Conservation (phyloP, 2,888 invertebrate genomes). For the Lysandra bellargus region DNA sequence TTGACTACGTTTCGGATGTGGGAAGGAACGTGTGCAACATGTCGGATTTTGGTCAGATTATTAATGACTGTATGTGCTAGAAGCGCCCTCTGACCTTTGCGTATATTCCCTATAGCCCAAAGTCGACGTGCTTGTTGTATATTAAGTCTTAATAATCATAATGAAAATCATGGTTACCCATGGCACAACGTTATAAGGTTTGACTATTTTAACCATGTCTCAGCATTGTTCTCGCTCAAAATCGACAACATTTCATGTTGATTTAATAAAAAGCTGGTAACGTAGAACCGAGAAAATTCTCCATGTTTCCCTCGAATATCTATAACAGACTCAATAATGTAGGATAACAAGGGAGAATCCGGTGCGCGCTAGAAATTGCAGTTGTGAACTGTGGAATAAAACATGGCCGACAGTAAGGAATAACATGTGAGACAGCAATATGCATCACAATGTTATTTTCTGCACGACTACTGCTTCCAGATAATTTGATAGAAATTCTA, state of each 20-base stretch:
- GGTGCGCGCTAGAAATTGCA: slow-evolving; percentile 7
- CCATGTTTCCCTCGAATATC: not conserved
- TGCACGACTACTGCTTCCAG: not conserved
- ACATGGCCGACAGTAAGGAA: slow-evolving; percentile 8
- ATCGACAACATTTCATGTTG: not conserved
- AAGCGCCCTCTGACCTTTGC: too few species aligned
- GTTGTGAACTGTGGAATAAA: slow-evolving; percentile 13
- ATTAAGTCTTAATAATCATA: too few species aligned
- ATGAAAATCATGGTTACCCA: not conserved
- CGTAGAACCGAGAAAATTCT: not conserved
- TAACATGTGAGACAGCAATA: not conserved
- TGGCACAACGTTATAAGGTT: not conserved
- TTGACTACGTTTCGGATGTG: too few species aligned
- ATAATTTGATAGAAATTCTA: not conserved
- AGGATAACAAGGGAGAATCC: slow-evolving; percentile 6
- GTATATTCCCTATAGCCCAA: too few species aligned
- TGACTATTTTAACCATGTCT: not conserved
- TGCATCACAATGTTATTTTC: slow-evolving; percentile 2
- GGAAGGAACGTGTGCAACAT: too few species aligned
- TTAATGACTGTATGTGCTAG: too few species aligned
- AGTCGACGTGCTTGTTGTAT: too few species aligned
- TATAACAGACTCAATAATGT: slow-evolving; percentile 19
- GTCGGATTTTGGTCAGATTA: too few species aligned
- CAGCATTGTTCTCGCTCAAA: not conserved
- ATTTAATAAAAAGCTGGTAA: slow-evolving; percentile 7